These are phyloP conservation scores for Caiman crocodilus DNA, from an alignment of 2,797 vertebrate species.

Conservation along the genomic window DNA sequence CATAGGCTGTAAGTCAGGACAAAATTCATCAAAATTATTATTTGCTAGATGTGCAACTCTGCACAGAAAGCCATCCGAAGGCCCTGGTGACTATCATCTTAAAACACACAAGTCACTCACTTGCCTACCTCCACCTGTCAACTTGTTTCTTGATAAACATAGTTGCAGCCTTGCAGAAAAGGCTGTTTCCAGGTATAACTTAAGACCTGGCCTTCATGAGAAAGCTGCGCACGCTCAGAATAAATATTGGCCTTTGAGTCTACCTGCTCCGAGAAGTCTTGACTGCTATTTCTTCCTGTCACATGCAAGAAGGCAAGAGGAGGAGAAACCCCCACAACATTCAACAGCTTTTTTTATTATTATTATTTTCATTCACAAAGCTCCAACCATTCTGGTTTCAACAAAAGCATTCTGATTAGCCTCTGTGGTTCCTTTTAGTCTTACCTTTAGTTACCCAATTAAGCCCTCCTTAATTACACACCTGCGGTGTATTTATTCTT, in stretches of 20 bases:
- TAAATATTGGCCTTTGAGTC: background rate
- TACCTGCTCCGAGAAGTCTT: background rate
- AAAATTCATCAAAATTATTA: background rate
- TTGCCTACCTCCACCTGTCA: conserved; percentile 11
- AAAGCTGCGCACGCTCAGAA: background rate
- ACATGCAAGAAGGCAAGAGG: background rate
- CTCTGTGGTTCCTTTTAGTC: conserved; percentile 40
- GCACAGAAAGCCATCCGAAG: background rate
- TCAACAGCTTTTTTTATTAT: background rate
- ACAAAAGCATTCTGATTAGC: conserved; percentile 19
- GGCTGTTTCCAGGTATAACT: background rate
- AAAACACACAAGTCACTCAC: background rate
- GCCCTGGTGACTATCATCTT: background rate
- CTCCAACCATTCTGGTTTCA: background rate
- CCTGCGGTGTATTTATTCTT: conserved; percentile 50
- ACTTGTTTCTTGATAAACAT: background rate
- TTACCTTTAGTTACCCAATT: conserved; percentile 61
- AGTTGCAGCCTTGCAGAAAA: background rate
- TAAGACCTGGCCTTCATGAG: background rate
- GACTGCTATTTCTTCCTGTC: background rate
- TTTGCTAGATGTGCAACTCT: background rate
- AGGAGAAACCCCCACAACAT: background rate
- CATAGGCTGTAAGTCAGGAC: background rate
- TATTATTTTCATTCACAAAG: background rate
- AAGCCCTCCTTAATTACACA: conserved; percentile 58